Evolutionary conservation across 2,888 invertebrate genomes (phyloP), one percentile per base, ranked within the genome.

Genomic region (Saturnia japonica): DNA sequence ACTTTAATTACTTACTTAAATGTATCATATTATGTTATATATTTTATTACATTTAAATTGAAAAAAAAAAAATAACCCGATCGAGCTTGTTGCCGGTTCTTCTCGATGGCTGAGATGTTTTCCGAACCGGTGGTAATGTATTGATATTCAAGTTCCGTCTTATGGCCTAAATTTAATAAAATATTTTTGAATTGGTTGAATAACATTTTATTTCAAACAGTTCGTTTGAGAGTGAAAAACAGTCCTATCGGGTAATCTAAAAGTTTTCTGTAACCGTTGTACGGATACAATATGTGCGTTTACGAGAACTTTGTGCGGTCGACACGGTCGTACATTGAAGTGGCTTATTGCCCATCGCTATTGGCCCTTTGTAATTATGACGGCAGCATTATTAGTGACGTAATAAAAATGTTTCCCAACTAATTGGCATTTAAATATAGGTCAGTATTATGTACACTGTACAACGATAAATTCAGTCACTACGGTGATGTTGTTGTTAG

Each of bases 321-420:
- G n/a, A n/a, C n/a, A n/a, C n/a, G n/a, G n/a, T n/a, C 64, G 66
- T 54, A 43, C 60, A 40, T 64, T 40, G 54, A 67, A 67, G 79
- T 82, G 83, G 86, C 83, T 84, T 86, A 84, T 80, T 77, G 77
- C 81, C 78, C 80, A 84, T 82, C 80, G 81, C 81, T 80, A 81
- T 83, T 76, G 77, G 72, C 81, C 85, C 76, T 82, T 77, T 51
- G 64, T 51, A 69, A 68, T 68, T 28, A 62, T n/a, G 34, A 47
- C 67, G 19, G 51, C 25, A 16, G 40, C n/a, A n/a, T 54, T 11
- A 40, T 22, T 42, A 66, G 11, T 19, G 47, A 22, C 2, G 34
- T 9, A 45, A 47, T 64, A 45, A 64, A 64, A 51, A 64, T 51
- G 40, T 62, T 62, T 64, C n/a, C 14, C 45, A 12, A 69, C 25